A percentile compares a stretch with the other conserved stretches of the same genome.
Conservation (phyloP, 2,888 invertebrate genomes). For the Epinotia bilunana region DNA sequence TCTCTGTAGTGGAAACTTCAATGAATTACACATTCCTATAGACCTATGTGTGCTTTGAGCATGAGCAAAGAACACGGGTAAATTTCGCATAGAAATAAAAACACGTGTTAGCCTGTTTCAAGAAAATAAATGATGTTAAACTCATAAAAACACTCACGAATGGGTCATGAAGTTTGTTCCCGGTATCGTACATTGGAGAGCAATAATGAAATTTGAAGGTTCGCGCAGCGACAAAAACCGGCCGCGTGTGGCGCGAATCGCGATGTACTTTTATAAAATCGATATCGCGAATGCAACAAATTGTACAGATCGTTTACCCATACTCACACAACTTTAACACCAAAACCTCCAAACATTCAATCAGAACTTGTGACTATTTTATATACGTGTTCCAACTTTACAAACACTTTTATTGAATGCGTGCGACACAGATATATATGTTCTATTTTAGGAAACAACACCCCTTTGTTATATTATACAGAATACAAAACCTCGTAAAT, state of each 20-base stretch:
- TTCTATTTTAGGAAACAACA: no score
- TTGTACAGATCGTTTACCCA: background rate
- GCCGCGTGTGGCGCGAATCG: no score
- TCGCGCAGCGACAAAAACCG: background rate
- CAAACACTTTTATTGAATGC: no score
- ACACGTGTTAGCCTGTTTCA: background rate
- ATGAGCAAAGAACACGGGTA: background rate
- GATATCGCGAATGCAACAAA: background rate
- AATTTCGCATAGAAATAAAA: background rate
- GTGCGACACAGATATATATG: no score
- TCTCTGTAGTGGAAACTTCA: no score
- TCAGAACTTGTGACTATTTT: background rate
- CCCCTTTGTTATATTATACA: no score
- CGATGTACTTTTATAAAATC: background rate
- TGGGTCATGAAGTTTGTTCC: background rate
- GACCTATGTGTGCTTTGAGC: no score
- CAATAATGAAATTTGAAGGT: conserved; percentile 1
- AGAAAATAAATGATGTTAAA: background rate
- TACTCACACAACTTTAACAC: background rate
- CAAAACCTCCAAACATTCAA: background rate
- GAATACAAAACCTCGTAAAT: no score
- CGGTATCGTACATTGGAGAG: background rate
- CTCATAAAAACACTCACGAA: conserved; percentile 3
- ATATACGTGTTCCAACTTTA: no score
- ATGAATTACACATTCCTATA: no score